Evolutionary conservation across 2,888 invertebrate genomes (phyloP), one percentile per base, ranked within the genome.

Genomic region (Parthenolecanium corni): DNA sequence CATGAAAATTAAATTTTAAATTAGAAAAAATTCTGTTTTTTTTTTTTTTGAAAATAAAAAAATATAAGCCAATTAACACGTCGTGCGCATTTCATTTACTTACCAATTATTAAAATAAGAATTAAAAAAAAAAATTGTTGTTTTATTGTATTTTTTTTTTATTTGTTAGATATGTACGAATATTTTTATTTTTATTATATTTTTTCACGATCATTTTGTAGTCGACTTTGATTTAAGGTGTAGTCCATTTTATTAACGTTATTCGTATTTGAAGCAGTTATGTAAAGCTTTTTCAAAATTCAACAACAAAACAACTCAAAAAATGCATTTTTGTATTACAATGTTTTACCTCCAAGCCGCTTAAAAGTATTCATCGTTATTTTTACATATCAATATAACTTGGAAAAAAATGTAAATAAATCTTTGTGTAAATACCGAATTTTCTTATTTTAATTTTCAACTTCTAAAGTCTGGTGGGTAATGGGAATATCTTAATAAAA

Each of bases 311-410:
- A 31, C 31, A 9, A n/a, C n/a, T n/a, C n/a, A n/a, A 42, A 5
- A 42, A 42, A 3, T 42, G 14, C 14, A 38, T 18, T 42, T 42
- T 42, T 42, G n/a, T 42, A 18, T 42, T 38, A 6, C 38, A 38
- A 11, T 18, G 44, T 42, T 42, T 42, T 18, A 4, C 18, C 14
- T 42, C 18, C 44, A 16, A 4, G 4, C 18, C 44, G 44, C 44
- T 42, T 42, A 42, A 38, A 14, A 20, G 25, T 18, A 46, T 16
- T 31, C 14, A n/a, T n/a, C n/a, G n/a, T 46, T 46, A 57, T 57
- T 57, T 57, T 57, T 57, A 57, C 57, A 57, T 57, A 57, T 57
- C 57, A 57, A 42, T 23, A 20, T 42, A 57, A 47, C 44, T 4
- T 31, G 44, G 31, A 12, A 25, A 31, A 47, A 44, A 57, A 21